phyloP scores from a whole-genome alignment of 2,797 vertebrate genomes.

The Spea hammondii region DNA sequence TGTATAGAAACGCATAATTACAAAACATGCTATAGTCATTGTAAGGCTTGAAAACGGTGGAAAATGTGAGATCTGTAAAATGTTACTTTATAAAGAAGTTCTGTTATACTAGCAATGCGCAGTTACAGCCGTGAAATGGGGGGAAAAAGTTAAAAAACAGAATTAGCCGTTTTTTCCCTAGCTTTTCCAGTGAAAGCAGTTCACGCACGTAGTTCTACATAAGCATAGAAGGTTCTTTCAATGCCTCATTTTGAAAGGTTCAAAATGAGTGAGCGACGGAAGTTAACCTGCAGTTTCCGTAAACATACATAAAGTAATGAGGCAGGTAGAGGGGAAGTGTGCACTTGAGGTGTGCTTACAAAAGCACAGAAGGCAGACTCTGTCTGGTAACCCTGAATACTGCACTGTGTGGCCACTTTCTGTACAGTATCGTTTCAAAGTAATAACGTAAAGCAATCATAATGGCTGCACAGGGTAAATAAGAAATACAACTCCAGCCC shows the following conservation, averaged over 20 bases:
- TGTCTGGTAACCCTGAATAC: conserved; percentile 46
- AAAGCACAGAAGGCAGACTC: conserved; percentile 43
- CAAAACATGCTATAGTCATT: conserved; percentile 21
- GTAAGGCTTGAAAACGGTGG: conserved; percentile 13
- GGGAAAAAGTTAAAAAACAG: conserved; percentile 31
- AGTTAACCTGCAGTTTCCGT: conserved; percentile 54
- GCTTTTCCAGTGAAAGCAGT: conserved; percentile 49
- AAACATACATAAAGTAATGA: conserved; percentile 52
- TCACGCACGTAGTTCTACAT: conserved; percentile 28
- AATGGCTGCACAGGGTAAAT: neutral
- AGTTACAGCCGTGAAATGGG: conserved; percentile 28
- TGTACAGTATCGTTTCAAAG: conserved; percentile 2
- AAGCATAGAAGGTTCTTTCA: conserved; percentile 48
- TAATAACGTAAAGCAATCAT: conserved; percentile 8
- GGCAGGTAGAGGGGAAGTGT: conserved; percentile 50
- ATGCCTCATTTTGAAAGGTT: conserved; percentile 47
- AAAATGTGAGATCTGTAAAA: conserved; percentile 9
- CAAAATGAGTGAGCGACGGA: conserved; percentile 46
- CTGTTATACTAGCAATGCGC: conserved; percentile 30
- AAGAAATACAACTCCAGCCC: neutral
- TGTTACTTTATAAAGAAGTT: conserved; percentile 32
- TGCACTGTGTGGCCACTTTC: conserved; percentile 28
- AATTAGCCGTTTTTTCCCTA: conserved; percentile 52
- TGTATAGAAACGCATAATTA: neutral
- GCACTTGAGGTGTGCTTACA: conserved; percentile 41